Percentiles rank a stretch among this genome's conserved stretches.
Evolutionary conservation across 2,888 invertebrate genomes (phyloP).

Genomic region (Zonitis immaculata): DNA sequence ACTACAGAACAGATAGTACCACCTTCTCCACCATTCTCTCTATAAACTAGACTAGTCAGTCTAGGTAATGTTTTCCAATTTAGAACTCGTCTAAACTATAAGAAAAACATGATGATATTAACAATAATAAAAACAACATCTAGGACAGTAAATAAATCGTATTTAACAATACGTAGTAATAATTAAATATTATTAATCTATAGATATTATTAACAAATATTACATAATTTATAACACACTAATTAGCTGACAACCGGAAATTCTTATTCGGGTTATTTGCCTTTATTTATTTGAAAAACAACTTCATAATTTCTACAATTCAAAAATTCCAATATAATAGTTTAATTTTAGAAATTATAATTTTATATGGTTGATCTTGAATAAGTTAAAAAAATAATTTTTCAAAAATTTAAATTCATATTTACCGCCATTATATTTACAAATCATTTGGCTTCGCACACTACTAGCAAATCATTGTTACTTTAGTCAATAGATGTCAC

Average conservation of each 20-base stretch:
- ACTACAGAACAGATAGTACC: slow-evolving; percentile 14
- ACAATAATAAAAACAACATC: background rate
- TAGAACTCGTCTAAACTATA: background rate
- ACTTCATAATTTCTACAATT: no score
- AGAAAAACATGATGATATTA: background rate
- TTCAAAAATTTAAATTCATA: no score
- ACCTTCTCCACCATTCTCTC: slow-evolving; percentile 1
- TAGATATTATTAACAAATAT: no score
- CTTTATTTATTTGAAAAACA: background rate
- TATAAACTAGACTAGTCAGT: background rate
- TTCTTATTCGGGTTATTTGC: background rate
- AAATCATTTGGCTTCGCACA: no score
- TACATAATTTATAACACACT: background rate
- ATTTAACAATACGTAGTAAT: background rate
- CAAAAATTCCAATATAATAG: no score
- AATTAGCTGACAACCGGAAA: background rate
- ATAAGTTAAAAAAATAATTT: no score
- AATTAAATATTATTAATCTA: no score
- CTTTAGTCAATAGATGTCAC: no score
- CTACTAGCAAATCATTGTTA: no score
- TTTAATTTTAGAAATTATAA: no score
- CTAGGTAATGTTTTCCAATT: background rate
- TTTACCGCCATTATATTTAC: no score
- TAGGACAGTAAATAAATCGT: background rate
- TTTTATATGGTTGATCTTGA: no score